Percentiles rank a stretch among this genome's conserved stretches.
Evolutionary conservation across 2,113 vertebrate genomes (phyloP).

Genomic region (Hydrolagus affinis): DNA sequence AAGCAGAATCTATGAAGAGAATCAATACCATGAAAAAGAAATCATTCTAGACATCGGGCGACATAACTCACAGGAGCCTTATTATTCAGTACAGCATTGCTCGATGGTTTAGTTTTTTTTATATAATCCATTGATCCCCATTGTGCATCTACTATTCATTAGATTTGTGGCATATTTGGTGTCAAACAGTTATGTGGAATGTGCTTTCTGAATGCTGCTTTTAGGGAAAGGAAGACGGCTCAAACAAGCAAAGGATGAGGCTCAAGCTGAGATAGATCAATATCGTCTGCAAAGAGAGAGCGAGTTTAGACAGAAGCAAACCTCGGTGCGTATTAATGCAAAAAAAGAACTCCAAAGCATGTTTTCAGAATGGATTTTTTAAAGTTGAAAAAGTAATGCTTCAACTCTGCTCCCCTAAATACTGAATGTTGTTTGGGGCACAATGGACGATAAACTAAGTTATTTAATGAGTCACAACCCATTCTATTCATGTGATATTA

Average conservation of each 20-base stretch:
- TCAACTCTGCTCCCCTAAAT: background rate
- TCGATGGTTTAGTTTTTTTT: background rate
- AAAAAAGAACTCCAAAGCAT: slow-evolving; percentile 34
- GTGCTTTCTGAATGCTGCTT: slow-evolving; percentile 12
- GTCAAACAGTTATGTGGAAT: background rate
- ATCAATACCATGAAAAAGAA: slow-evolving; percentile 12
- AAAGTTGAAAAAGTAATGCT: background rate
- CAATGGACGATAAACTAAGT: background rate
- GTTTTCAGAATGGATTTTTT: background rate
- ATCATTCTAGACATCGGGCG: background rate
- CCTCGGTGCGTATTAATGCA: slow-evolving; percentile 46
- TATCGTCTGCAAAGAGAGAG: slow-evolving; percentile 57
- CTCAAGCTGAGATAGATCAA: slow-evolving; percentile 53
- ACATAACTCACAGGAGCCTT: background rate
- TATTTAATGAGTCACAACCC: background rate
- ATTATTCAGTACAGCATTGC: background rate
- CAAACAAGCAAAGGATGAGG: slow-evolving; percentile 64
- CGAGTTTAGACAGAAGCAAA: slow-evolving; percentile 53
- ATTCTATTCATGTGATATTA: background rate
- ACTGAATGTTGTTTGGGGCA: too few relatives aligned
- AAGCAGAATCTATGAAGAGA: slow-evolving; percentile 8
- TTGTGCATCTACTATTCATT: slow-evolving; percentile 10
- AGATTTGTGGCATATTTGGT: background rate
- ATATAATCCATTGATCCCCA: background rate
- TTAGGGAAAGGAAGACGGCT: slow-evolving; percentile 60